phyloP scores from a whole-genome alignment of 2,113 vertebrate genomes.

The Nerophis ophidion region DNA sequence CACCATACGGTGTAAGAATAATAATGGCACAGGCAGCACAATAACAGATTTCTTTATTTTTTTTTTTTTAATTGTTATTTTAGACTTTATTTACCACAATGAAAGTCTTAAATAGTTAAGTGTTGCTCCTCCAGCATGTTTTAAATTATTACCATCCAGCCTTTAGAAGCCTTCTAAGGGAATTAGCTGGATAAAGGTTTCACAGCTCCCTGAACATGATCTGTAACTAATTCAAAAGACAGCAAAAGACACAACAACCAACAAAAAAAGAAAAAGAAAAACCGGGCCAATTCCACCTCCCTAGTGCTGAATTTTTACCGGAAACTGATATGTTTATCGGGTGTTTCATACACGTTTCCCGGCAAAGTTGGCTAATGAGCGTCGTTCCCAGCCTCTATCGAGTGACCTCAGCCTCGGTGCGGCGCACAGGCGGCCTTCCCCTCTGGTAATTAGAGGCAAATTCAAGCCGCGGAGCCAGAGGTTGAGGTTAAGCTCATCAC shows the following conservation, averaged over 20 bases:
- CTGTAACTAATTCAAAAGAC: slow-evolving; percentile 4
- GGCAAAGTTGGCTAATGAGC: slow-evolving; percentile 52
- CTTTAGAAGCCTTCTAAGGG: slow-evolving; percentile 38
- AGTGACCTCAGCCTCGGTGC: slow-evolving; percentile 44
- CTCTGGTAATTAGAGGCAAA: slow-evolving; percentile 54
- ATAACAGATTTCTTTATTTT: too few relatives aligned
- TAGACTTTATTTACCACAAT: not conserved
- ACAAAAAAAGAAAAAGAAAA: slow-evolving; percentile 1
- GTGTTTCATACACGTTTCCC: slow-evolving; percentile 27
- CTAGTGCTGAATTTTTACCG: slow-evolving; percentile 18
- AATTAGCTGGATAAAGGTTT: slow-evolving; percentile 38
- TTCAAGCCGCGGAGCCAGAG: slow-evolving; percentile 35
- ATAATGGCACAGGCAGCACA: too few relatives aligned
- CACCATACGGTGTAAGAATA: too few relatives aligned
- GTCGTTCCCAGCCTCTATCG: slow-evolving; percentile 47
- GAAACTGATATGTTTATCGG: slow-evolving; percentile 37
- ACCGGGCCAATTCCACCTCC: not conserved
- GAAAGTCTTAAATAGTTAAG: not conserved
- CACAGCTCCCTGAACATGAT: slow-evolving; percentile 24
- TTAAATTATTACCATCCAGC: slow-evolving; percentile 35
- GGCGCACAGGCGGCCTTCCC: slow-evolving; percentile 23
- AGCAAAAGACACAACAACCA: not conserved
- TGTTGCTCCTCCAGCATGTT: not conserved
- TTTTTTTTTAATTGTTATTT: too few relatives aligned
- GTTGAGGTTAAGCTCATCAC: slow-evolving; percentile 57